Percentiles rank a stretch among this genome's conserved stretches.
These are phyloP conservation scores for Gonioctena quinquepunctata DNA, from an alignment of 1,140 invertebrate species.

Conservation along the genomic window DNA sequence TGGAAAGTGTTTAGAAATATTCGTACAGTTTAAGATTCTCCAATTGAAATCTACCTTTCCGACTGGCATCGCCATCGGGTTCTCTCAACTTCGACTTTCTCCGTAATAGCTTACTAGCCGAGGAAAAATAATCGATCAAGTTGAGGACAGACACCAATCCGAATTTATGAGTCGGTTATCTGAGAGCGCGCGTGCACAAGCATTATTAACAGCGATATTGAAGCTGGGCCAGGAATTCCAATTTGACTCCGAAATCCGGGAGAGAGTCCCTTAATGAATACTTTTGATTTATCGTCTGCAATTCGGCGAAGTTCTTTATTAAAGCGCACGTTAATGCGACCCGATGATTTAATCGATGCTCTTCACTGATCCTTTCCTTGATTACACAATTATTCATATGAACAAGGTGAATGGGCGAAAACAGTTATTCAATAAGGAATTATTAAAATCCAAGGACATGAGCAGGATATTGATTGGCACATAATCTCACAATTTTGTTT, in stretches of 20 bases:
- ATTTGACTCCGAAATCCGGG: slow-evolving; percentile 45
- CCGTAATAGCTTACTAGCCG: no score
- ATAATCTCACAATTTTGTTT: no score
- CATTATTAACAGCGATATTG: slow-evolving; percentile 49
- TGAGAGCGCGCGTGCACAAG: slow-evolving; percentile 35
- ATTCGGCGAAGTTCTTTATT: slow-evolving; percentile 40
- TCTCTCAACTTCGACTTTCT: no score
- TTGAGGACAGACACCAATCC: slow-evolving; percentile 6
- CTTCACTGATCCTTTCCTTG: not conserved
- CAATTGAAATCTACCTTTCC: no score
- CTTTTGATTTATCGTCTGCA: slow-evolving; percentile 45
- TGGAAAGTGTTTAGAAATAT: no score
- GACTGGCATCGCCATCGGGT: no score
- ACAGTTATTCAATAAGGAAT: no score
- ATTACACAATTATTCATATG: no score
- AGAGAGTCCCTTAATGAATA: slow-evolving; percentile 41
- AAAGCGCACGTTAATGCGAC: not conserved
- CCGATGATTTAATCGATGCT: not conserved
- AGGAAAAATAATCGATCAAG: not conserved
- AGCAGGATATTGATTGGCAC: no score
- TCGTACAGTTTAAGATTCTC: no score
- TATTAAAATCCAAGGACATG: no score
- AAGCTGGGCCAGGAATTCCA: slow-evolving; percentile 44
- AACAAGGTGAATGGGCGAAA: no score
- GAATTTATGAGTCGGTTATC: slow-evolving; percentile 22